Conservation (phyloP, 2,888 invertebrate species). For the Deroplatys truncata region DNA sequence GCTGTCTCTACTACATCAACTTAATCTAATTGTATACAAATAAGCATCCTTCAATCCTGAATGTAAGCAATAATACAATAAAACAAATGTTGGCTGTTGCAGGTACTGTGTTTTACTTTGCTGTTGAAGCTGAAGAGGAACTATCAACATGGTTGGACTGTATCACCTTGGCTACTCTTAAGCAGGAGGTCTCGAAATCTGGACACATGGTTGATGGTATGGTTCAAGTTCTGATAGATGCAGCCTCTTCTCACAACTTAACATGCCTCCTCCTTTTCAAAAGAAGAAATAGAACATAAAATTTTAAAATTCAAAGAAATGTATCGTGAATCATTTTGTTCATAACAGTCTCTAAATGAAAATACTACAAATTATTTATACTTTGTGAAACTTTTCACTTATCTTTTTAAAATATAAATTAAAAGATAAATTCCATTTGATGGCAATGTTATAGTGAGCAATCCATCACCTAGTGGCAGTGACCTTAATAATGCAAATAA, state of each 20-base stretch:
- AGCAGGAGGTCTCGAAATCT: constrained; percentile 33
- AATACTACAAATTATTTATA: not conserved
- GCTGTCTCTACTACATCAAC: too few relatives aligned
- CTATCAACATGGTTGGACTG: constrained; percentile 72
- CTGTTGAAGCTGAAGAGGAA: constrained; percentile 69
- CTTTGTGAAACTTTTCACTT: too few relatives aligned
- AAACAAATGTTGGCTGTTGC: not conserved
- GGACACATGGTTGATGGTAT: not conserved
- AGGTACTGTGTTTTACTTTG: constrained; percentile 81
- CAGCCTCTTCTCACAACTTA: not conserved
- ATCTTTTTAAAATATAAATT: too few relatives aligned
- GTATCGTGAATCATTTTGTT: not conserved
- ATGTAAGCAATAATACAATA: too few relatives aligned
- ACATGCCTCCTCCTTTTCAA: not conserved
- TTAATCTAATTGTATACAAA: too few relatives aligned
- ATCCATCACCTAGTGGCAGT: too few relatives aligned
- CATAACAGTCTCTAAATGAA: not conserved
- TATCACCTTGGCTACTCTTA: constrained; percentile 54
- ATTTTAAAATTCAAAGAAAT: too few relatives aligned
- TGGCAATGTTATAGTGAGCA: too few relatives aligned
- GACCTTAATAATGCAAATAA: too few relatives aligned
- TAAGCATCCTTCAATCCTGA: too few relatives aligned
- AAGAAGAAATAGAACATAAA: too few relatives aligned
- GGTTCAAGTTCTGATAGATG: not conserved
- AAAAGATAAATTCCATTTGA: too few relatives aligned